Evolutionary conservation across 2,797 vertebrate species (phyloP).

Genomic region (Dendrocincla fuliginosa): DNA sequence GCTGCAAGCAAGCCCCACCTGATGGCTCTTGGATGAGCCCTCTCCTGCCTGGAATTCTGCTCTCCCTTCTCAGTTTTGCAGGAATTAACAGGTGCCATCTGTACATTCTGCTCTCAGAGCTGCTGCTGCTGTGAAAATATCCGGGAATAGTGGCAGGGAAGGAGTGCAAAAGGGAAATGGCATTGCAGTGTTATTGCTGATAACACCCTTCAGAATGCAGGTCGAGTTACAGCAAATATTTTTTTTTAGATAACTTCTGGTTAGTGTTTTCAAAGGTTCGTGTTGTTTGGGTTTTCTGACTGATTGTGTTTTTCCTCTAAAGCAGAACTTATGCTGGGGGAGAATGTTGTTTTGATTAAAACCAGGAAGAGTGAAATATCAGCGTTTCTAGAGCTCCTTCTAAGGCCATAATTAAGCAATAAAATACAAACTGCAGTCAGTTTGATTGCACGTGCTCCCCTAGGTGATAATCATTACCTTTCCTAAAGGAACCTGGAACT

Average conservation of each 20-base stretch:
- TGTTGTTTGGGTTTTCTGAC: not conserved
- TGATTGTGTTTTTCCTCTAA: not conserved
- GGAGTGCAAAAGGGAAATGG: not conserved
- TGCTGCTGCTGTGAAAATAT: not conserved
- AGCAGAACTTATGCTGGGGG: rapidly evolving
- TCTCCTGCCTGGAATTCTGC: not conserved
- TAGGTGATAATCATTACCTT: not conserved
- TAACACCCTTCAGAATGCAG: not conserved
- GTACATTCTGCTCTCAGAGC: rapidly evolving
- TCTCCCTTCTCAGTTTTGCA: not conserved
- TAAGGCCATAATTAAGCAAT: not conserved
- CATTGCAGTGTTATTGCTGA: not conserved
- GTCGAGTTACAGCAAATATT: rapidly evolving
- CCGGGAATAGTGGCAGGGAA: not conserved
- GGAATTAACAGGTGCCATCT: not conserved
- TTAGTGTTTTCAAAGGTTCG: not conserved
- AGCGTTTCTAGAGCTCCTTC: not conserved
- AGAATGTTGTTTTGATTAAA: not conserved
- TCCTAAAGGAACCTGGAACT: not conserved
- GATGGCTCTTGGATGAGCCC: not conserved
- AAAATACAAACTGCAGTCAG: not conserved
- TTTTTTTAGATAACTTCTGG: rapidly evolving
- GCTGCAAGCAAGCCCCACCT: not conserved
- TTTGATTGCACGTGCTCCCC: not conserved
- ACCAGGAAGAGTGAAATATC: no score